Evolutionary conservation across 2,113 vertebrate species (phyloP).

Genomic region (Paratilapia polleni): DNA sequence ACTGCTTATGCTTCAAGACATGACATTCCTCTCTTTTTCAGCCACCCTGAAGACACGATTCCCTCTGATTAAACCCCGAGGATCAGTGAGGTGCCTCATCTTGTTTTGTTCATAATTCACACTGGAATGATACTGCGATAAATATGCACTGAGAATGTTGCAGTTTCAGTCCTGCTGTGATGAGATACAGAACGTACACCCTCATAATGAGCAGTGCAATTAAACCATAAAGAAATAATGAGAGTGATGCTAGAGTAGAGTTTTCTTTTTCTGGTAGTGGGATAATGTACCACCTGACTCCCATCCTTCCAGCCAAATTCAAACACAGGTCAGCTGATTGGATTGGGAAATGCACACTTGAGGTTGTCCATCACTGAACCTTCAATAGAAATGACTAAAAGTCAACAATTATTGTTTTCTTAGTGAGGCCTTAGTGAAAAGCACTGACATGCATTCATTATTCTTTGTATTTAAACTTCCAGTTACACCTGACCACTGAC

Average conservation of each 20-base stretch:
- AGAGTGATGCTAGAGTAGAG: no score
- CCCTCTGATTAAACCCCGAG: neutral
- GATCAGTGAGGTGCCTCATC: neutral
- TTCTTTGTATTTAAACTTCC: neutral
- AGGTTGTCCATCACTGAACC: neutral
- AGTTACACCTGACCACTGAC: neutral
- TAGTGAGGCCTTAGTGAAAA: neutral
- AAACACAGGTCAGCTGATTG: neutral
- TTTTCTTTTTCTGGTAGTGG: neutral
- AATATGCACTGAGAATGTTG: neutral
- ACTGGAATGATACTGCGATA: neutral
- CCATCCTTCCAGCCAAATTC: neutral
- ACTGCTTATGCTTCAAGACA: neutral
- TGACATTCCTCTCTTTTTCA: conserved; percentile 33
- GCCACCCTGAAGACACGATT: neutral
- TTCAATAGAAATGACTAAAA: neutral
- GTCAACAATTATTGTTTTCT: neutral
- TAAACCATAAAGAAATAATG: neutral
- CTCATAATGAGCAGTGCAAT: neutral
- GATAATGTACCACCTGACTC: neutral
- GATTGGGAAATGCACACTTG: neutral
- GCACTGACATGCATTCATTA: neutral
- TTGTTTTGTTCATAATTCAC: neutral
- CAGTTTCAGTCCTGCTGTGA: neutral
- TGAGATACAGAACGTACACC: neutral